Evolutionary conservation across 2,797 vertebrate genomes (phyloP), one percentile per base, ranked within the genome.

Genomic region (Acrocephalus scirpaceus): DNA sequence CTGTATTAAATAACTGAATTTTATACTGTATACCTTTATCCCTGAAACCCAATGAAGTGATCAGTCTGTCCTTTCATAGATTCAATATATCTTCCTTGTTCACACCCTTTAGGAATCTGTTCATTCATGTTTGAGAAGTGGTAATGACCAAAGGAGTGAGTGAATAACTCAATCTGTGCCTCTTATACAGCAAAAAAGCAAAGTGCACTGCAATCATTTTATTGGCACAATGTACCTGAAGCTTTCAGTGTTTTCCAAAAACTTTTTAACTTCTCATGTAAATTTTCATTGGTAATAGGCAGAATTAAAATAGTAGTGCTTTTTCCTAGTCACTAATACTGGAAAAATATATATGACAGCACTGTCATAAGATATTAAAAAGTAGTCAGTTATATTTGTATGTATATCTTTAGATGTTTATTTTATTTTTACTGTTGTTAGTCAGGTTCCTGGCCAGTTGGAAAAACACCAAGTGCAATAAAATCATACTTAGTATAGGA

Each of bases 31-130:
- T n/a, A n/a, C 12, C 18, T 82, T 42, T 51, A 7, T 54, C 40
- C 3, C 0, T 53, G 29, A 74, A 86, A 16, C 5, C 14, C 8
- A 91, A 2, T n/a, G 13, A 58, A 71, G 22, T 0, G 34, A 71
- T 67, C 58, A 40, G 7, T 53, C 36, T 45, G 12, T 64, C 10
- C 23, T 89, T 85, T 78, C 69, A 34, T 21, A 34, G 47, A 61
- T 42, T 71, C 2, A 2, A 11, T n/a, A 8, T 27, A 64, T 50
- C 14, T 75, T 78, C 15, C 12, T 6, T 72, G 22, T 67, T 81
- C 19, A 56, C 1, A 0, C 16, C 22, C n/a, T 47, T 66, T 48
- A 34, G 25, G 5, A 54, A 58, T 40, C 30, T 40, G 8, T 72
- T 74, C 12, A 71, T 60, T 81, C 50, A 30, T 29, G 20, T n/a